A percentile compares a stretch with the other conserved stretches of the same genome.
phyloP scores from a whole-genome alignment of 2,888 invertebrate genomes.

The Ptilodon capucinus region DNA sequence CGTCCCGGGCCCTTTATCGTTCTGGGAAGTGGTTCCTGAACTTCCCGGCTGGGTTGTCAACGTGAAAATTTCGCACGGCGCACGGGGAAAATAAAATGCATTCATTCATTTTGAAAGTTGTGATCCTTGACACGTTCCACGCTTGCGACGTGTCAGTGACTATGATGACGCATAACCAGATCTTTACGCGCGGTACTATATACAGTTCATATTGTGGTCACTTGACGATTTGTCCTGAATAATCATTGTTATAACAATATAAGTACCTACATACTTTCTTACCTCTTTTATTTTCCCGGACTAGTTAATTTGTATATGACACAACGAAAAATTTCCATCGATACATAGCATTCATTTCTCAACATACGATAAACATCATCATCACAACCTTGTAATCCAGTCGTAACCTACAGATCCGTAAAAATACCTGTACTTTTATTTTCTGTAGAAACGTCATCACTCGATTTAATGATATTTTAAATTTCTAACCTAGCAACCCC shows the following conservation, averaged over 20 bases:
- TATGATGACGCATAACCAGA: constrained; percentile 54
- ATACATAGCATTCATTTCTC: too few species aligned
- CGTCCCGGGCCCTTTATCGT: constrained; percentile 74
- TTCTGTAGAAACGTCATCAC: not conserved
- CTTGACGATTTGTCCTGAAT: constrained; percentile 11
- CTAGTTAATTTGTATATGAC: too few species aligned
- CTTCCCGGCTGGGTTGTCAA: constrained; percentile 75
- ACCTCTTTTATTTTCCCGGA: too few species aligned
- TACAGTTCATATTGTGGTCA: constrained; percentile 40
- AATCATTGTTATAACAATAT: not conserved
- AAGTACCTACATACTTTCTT: too few species aligned
- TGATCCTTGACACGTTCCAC: constrained; percentile 66
- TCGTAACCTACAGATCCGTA: not conserved
- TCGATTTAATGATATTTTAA: not conserved
- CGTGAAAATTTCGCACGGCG: constrained; percentile 44
- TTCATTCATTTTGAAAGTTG: constrained; percentile 60
- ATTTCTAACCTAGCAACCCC: constrained; percentile 49
- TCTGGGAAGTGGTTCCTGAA: constrained; percentile 82
- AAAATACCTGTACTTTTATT: not conserved
- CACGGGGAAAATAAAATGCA: constrained; percentile 41
- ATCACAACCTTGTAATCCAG: not conserved
- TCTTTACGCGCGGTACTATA: constrained; percentile 49
- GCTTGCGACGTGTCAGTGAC: constrained; percentile 45
- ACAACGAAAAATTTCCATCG: too few species aligned
- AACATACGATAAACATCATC: not conserved